Percentiles rank a stretch among this genome's conserved stretches.
Conservation (phyloP, 2,888 invertebrate species). For the Marronus borbonicus region DNA sequence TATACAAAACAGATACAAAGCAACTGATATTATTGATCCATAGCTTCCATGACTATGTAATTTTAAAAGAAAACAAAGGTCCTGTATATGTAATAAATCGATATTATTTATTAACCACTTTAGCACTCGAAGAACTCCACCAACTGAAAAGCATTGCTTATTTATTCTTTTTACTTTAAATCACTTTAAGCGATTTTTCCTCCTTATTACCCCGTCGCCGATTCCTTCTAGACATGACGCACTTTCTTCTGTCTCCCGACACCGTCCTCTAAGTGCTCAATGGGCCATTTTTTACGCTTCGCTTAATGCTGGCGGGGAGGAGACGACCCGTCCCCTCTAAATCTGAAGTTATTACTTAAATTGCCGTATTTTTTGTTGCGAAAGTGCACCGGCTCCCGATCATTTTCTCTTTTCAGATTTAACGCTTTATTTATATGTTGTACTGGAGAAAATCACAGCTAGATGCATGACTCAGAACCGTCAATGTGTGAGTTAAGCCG, state of each 20-base stretch:
- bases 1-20: too few species aligned
- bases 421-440: not conserved
- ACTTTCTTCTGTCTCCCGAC: slow-evolving; percentile 6
- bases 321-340: slow-evolving; percentile 54
- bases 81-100: too few species aligned
- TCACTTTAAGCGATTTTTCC: not conserved
- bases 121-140: too few species aligned
- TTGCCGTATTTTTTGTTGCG: slow-evolving; percentile 40
- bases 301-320: slow-evolving; percentile 63
- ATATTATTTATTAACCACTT: too few species aligned
- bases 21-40: too few species aligned
- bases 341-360: slow-evolving; percentile 52
- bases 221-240: slow-evolving; percentile 22
- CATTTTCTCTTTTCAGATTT: slow-evolving; percentile 3
- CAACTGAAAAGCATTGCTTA: too few species aligned
- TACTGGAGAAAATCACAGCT: slow-evolving; percentile 7
- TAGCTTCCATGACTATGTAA: too few species aligned
- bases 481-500: not conserved
- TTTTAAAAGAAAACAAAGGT: too few species aligned
- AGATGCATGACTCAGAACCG: slow-evolving; percentile 26
- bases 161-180: too few species aligned
- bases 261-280: slow-evolving; percentile 64
- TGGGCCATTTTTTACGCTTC: slow-evolving; percentile 69
- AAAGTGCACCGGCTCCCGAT: slow-evolving; percentile 10
- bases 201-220: not conserved